phyloP scores from a whole-genome alignment of 2,888 invertebrate genomes.

The Mythimna impura region DNA sequence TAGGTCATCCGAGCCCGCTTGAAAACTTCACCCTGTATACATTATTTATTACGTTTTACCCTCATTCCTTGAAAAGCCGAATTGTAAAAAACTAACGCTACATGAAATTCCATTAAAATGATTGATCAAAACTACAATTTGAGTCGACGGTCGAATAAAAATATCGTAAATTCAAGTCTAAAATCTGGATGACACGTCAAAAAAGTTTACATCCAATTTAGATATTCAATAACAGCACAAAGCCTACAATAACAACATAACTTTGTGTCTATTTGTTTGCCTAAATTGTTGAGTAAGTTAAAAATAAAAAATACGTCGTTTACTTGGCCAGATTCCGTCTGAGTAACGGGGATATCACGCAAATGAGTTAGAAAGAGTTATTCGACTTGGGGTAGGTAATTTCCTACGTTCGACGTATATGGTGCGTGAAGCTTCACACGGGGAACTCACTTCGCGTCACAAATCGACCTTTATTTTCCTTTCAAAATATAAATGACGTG shows the following conservation, averaged over 20 bases:
- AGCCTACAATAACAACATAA: background rate
- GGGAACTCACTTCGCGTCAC: slow-evolving; percentile 60
- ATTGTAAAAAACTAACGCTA: background rate
- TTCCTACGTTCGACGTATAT: slow-evolving; percentile 70
- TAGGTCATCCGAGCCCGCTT: too few species aligned
- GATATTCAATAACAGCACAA: background rate
- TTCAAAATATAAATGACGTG: slow-evolving; percentile 48
- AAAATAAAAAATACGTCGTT: slow-evolving; percentile 56
- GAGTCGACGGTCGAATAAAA: background rate
- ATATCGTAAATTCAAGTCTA: slow-evolving; percentile 5
- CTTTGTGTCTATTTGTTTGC: slow-evolving; percentile 33
- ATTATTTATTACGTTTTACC: background rate
- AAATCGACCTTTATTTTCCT: slow-evolving; percentile 62
- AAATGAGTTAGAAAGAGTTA: slow-evolving; percentile 79
- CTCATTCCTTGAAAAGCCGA: background rate
- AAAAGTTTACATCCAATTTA: slow-evolving; percentile 1
- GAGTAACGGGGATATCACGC: slow-evolving; percentile 71
- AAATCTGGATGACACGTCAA: background rate
- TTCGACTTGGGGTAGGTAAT: slow-evolving; percentile 70
- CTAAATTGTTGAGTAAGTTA: slow-evolving; percentile 41
- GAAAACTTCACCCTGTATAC: too few species aligned
- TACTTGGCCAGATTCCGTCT: slow-evolving; percentile 71
- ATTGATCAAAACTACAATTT: background rate
- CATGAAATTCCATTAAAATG: background rate
- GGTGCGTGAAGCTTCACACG: slow-evolving; percentile 68